Conservation (phyloP, 2,113 vertebrate genomes). For the Suricata suricatta region DNA sequence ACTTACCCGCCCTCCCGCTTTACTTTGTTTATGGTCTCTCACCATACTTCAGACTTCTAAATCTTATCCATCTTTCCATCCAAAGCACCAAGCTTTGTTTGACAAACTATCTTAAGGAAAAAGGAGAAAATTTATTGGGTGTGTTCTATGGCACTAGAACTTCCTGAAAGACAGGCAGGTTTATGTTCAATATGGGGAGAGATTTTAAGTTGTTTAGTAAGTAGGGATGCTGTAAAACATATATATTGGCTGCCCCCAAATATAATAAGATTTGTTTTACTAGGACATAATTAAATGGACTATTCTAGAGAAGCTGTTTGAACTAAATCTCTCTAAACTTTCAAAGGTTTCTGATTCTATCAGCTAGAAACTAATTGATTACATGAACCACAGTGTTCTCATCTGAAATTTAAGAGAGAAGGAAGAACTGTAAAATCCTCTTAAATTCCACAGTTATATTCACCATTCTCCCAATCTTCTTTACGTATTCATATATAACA, state of each 20-base stretch:
- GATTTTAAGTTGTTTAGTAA: not conserved
- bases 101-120: not conserved
- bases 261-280: not conserved
- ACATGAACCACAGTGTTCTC: not conserved
- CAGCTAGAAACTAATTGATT: not conserved
- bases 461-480: not conserved
- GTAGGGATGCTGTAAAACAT: not conserved
- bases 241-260: not conserved
- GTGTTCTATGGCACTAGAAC: not conserved
- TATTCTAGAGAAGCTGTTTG: not conserved
- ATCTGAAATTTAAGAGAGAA: not conserved
- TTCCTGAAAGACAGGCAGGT: not conserved
- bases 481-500: not conserved
- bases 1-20: not conserved
- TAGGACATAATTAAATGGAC: not conserved
- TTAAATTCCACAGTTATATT: not conserved
- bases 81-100: not conserved
- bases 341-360: not conserved
- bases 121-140: not conserved
- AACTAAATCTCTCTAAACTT: conserved; percentile 26
- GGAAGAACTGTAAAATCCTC: not conserved
- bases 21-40: not conserved
- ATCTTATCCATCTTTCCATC: not conserved
- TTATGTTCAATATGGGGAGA: not conserved
- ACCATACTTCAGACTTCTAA: not conserved